Evolutionary conservation across 23 tunicate genomes (phyloP), one percentile per base, ranked within the genome.

Genomic region (Trididemnum clinides): DNA sequence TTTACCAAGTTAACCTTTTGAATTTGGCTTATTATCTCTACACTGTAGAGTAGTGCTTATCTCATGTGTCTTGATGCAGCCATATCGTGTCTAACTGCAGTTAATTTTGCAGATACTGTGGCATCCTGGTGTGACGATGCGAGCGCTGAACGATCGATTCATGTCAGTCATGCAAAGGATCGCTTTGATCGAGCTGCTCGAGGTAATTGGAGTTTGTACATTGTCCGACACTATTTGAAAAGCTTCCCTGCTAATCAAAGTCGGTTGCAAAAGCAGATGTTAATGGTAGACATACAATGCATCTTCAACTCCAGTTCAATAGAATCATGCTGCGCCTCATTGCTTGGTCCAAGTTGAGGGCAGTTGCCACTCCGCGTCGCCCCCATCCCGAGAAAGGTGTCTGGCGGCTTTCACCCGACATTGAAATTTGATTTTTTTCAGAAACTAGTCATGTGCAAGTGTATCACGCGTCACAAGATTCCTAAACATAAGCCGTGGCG

Each of bases 101-200:
- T n/a, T n/a, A n/a, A 59, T 10, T 51, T 28, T 31, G 35, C 66
- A 83, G 87, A 83, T 83, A 28, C 50, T 83, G 22, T 83, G 87
- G 87, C 28, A 70, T 70, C 87, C 87, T 18, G 87, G 87, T 20
- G 37, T 83, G 23, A 83, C 87, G 57, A 50, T 83, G 2, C 33
- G 31, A 1, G 0, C 28, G 21, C 80, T 83, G 15, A 54, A 66
- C 12, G 39, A 51, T 28, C 87, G 34, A 1, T 71, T 83, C 66
- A 69, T 33, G 0, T 27, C 12, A 25, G 26, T 50, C 27, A 49
- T 83, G 80, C 87, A 69, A 28, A 28, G 51, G 38, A 71, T 71
- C 22, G 54, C 76, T 22, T 15, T 83, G 4, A 12, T 83, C 7
- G 79, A 83, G 25, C 59, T 83, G 29, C 19, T 69, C 25, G 69